A percentile compares a stretch with the other conserved stretches of the same genome.
Evolutionary conservation across 2,113 vertebrate species (phyloP).

Genomic region (Pollachius pollachius): DNA sequence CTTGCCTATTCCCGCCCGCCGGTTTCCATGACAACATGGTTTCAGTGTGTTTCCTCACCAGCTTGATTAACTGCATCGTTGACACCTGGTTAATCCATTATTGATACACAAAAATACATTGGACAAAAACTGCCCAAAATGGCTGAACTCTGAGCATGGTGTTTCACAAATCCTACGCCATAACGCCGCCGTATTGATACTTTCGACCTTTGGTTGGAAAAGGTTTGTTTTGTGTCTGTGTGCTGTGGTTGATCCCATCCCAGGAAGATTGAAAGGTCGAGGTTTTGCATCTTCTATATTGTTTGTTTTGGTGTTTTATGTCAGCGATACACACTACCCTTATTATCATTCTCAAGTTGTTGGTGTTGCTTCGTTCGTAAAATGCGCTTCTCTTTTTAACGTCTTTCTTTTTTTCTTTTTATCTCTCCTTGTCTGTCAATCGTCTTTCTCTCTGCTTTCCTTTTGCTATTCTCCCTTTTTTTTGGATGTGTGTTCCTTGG

Average conservation of each 20-base stretch:
- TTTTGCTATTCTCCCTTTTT: constrained; percentile 36
- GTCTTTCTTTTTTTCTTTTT: constrained; percentile 37
- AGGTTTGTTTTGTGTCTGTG: not conserved
- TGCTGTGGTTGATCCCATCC: not conserved
- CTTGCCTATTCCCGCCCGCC: constrained; percentile 3
- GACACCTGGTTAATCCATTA: no score
- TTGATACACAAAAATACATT: no score
- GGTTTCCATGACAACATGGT: constrained; percentile 6
- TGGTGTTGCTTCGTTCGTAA: not conserved
- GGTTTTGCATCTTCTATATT: not conserved
- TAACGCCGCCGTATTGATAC: not conserved
- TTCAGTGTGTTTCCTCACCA: constrained; percentile 31
- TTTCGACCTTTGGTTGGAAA: not conserved
- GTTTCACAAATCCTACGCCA: not conserved
- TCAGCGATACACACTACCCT: not conserved
- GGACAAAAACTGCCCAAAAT: not conserved
- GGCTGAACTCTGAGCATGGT: not conserved
- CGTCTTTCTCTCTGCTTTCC: constrained; percentile 30
- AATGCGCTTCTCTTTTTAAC: constrained; percentile 33
- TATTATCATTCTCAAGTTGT: constrained; percentile 17
- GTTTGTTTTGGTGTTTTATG: not conserved
- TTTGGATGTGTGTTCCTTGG: constrained; percentile 10
- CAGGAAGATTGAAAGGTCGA: not conserved
- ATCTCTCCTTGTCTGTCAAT: constrained; percentile 36
- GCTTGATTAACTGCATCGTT: no score